These are phyloP conservation scores for Vanessa tameamea DNA, from an alignment of 1,140 invertebrate genomes.

Conservation along the genomic window DNA sequence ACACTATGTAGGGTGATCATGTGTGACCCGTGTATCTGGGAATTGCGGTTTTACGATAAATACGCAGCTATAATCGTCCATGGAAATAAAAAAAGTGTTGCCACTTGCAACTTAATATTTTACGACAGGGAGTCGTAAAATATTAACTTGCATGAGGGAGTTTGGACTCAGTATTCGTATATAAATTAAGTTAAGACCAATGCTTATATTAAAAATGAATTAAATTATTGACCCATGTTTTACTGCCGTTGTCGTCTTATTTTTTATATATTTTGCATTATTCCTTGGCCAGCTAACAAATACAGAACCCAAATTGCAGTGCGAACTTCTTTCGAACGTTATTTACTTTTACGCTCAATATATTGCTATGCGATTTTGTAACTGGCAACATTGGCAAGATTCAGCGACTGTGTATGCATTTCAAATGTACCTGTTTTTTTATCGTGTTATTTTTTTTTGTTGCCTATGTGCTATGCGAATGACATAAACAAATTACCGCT, in stretches of 20 bases:
- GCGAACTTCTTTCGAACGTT: too few species aligned
- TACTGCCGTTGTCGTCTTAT: too few species aligned
- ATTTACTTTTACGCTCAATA: neutral
- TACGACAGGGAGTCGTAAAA: neutral
- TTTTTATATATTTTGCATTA: too few species aligned
- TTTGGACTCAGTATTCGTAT: too few species aligned
- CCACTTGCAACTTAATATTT: neutral
- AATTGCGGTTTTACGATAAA: slow-evolving; percentile 39
- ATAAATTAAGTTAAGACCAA: too few species aligned
- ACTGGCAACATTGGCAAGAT: neutral
- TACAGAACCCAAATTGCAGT: too few species aligned
- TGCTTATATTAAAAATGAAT: too few species aligned
- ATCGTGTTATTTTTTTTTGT: neutral
- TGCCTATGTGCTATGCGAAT: neutral
- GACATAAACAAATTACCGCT: too few species aligned
- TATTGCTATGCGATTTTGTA: slow-evolving; percentile 1
- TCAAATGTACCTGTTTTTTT: neutral
- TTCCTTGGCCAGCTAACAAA: too few species aligned
- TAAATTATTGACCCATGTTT: too few species aligned
- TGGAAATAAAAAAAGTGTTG: slow-evolving; percentile 28
- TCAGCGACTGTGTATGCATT: neutral
- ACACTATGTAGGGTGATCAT: slow-evolving; percentile 53
- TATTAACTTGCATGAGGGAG: too few species aligned
- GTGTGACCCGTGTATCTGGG: slow-evolving; percentile 44
- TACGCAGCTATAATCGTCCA: slow-evolving; percentile 25